These are phyloP conservation scores for Malthinus flaveolus DNA, from an alignment of 2,888 invertebrate species.

Conservation along the genomic window DNA sequence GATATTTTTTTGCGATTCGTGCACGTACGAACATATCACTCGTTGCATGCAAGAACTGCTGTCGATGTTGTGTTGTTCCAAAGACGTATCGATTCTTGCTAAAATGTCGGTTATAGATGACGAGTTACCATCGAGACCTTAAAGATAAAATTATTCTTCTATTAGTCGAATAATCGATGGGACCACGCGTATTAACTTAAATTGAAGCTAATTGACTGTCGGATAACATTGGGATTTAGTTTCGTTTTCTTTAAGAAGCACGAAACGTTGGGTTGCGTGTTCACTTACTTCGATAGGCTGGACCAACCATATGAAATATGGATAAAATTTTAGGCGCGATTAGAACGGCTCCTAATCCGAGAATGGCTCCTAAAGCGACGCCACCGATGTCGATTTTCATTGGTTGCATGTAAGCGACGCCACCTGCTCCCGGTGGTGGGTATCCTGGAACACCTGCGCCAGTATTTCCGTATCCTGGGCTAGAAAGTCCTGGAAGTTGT, in stretches of 20 bases:
- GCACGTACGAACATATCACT: constrained; percentile 72
- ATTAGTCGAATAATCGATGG: no score
- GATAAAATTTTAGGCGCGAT: constrained; percentile 79
- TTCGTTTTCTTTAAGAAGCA: no score
- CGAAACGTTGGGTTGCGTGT: no score
- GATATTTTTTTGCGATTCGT: constrained; percentile 69
- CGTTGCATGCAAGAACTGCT: constrained; percentile 73
- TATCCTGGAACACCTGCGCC: constrained; percentile 41
- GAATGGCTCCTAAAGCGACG: constrained; percentile 75
- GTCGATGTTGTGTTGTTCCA: constrained; percentile 72
- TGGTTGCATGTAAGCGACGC: constrained; percentile 67
- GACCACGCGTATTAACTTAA: no score
- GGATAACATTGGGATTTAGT: no score
- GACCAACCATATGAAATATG: constrained; percentile 66
- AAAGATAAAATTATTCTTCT: background rate
- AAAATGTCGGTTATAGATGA: constrained; percentile 67
- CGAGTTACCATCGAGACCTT: constrained; percentile 50
- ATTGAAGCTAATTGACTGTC: background rate
- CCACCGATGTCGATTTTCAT: constrained; percentile 82
- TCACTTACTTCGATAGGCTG: constrained; percentile 70
- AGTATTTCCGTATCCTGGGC: constrained; percentile 59
- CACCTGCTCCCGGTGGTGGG: constrained; percentile 52
- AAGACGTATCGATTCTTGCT: constrained; percentile 66
- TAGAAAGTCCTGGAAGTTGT: constrained; percentile 33
- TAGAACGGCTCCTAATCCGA: constrained; percentile 80